These are phyloP conservation scores for Zaprionus vittiger DNA, from an alignment of 1,140 invertebrate species.

Conservation along the genomic window DNA sequence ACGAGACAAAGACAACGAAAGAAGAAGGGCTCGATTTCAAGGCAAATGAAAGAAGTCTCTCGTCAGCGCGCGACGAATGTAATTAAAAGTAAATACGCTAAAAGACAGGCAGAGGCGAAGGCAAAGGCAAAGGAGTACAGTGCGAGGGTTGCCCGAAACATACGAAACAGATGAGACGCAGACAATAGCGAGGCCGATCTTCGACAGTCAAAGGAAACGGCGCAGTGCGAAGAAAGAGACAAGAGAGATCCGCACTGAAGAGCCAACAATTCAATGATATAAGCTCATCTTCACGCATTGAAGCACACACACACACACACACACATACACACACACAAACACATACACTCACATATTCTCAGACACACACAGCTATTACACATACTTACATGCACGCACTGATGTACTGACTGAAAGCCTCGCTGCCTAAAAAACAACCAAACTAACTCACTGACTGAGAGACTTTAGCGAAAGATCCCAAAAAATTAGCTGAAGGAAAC, in stretches of 20 bases:
- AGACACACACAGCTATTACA: conserved; percentile 15
- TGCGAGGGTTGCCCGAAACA: conserved; percentile 8
- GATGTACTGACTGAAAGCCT: conserved; percentile 81
- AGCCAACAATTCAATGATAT: not conserved
- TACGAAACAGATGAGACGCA: not conserved
- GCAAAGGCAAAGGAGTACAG: conserved; percentile 4
- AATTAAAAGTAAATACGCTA: conserved; percentile 68
- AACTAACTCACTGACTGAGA: conserved; percentile 81
- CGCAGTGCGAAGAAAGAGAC: not conserved
- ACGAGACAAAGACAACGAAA: conserved; percentile 51
- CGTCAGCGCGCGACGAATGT: conserved; percentile 46
- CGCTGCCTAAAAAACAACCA: conserved; percentile 73
- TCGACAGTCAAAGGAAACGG: conserved; percentile 19
- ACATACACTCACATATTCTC: not conserved
- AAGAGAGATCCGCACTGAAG: not conserved
- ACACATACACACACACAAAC: conserved; percentile 22
- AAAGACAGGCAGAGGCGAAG: conserved; percentile 14
- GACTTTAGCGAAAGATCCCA: conserved; percentile 44
- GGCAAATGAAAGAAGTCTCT: conserved; percentile 57
- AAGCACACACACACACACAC: conserved; percentile 13
- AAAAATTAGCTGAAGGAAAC: conserved; percentile 18
- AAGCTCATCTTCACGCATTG: not conserved
- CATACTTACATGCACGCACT: conserved; percentile 51
- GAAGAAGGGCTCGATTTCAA: conserved; percentile 65
- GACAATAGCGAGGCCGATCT: conserved; percentile 1